Percentiles rank a stretch among this genome's conserved stretches.
phyloP scores from a whole-genome alignment of 2,888 invertebrate genomes.

The Apocheima hispidaria region DNA sequence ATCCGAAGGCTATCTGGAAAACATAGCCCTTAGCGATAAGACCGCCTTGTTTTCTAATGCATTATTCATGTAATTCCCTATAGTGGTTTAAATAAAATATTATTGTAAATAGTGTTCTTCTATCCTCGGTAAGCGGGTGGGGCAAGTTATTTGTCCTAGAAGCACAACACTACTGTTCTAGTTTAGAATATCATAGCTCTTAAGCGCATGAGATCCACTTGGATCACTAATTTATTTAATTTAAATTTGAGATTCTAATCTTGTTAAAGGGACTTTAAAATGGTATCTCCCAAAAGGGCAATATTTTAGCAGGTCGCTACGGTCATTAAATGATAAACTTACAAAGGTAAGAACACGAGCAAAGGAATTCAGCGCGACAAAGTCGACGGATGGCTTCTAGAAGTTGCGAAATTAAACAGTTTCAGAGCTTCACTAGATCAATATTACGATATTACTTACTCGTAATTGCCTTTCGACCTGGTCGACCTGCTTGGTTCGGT shows the following conservation, averaged over 20 bases:
- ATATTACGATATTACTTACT: too few species aligned
- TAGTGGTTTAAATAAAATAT: too few species aligned
- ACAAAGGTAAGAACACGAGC: conserved; percentile 58
- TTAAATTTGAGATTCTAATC: not conserved
- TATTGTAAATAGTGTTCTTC: too few species aligned
- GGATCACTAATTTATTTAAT: conserved; percentile 10
- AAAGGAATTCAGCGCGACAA: conserved; percentile 37
- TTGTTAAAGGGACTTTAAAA: conserved; percentile 30
- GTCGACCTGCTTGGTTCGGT: too few species aligned
- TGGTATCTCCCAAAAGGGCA: conserved; percentile 40
- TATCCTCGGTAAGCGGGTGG: too few species aligned
- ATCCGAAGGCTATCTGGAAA: too few species aligned
- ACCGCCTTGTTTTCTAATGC: too few species aligned
- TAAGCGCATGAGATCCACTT: not conserved
- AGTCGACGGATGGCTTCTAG: conserved; percentile 36
- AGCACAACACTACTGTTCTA: not conserved
- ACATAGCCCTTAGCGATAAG: too few species aligned
- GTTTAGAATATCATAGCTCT: not conserved
- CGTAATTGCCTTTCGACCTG: too few species aligned
- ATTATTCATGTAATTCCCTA: too few species aligned
- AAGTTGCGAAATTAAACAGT: conserved; percentile 1
- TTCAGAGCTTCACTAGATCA: not conserved
- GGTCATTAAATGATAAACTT: conserved; percentile 55
- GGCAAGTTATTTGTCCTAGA: too few species aligned
- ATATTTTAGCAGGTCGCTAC: conserved; percentile 29